These are phyloP conservation scores for Ancistrus triradiatus DNA, from an alignment of 2,113 vertebrate genomes.

Conservation along the genomic window DNA sequence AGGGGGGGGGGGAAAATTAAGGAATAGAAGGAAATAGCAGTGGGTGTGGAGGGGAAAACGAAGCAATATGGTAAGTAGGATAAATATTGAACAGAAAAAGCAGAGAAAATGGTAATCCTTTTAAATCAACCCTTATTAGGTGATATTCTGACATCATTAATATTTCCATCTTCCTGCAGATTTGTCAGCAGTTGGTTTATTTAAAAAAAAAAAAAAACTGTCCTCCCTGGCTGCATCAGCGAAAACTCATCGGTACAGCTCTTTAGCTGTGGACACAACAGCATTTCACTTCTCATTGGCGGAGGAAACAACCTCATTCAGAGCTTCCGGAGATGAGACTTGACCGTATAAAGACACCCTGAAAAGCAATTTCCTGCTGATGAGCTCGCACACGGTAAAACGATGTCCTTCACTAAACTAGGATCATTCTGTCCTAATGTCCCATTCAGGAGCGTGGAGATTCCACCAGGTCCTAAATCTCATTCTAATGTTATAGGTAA, in stretches of 20 bases:
- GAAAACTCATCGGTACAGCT: too few relatives aligned
- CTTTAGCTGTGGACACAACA: constrained; percentile 27
- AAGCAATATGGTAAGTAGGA: too few relatives aligned
- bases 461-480: constrained; percentile 58
- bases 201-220: too few relatives aligned
- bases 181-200: too few relatives aligned
- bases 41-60: too few relatives aligned
- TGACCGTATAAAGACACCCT: constrained; percentile 67
- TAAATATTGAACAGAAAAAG: too few relatives aligned
- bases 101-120: too few relatives aligned
- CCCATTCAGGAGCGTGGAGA: constrained; percentile 68
- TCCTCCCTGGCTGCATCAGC: constrained; percentile 6
- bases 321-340: constrained; percentile 63
- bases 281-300: constrained; percentile 70
- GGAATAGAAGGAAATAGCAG: too few relatives aligned
- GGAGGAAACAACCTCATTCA: constrained; percentile 66
- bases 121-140: too few relatives aligned
- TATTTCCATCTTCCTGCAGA: too few relatives aligned
- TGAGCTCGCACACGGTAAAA: constrained; percentile 52
- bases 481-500: constrained; percentile 51
- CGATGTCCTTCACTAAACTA: constrained; percentile 65
- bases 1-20: too few relatives aligned
- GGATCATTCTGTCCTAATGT: constrained; percentile 76
- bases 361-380: constrained; percentile 55
- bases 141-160: too few relatives aligned